Base-by-base conservation (phyloP, 1,140 invertebrate species). In the Macrotrachela quadricornifera region DNA sequence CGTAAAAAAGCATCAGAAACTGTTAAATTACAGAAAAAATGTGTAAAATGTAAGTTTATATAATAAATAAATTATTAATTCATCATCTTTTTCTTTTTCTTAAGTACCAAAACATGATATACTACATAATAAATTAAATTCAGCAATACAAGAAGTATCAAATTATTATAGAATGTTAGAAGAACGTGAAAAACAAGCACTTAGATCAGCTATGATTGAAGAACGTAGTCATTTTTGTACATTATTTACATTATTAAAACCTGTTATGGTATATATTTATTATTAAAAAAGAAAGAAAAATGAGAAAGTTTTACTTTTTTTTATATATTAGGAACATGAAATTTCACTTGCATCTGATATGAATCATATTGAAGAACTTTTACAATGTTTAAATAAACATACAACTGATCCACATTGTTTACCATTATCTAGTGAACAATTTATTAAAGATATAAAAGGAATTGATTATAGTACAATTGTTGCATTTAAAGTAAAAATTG, bases 1-100 rank as follows among this genome's bases (percentile, higher is more conserved):
- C 88, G 88, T 67, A 87, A 88, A 68, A 77, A 80, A 53, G 83
- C 83, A 36, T 82, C 82, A 16, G 84, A 87, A 63, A 85, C 83
- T n/a, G 65, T 86, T 48, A 74, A 83, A 45, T 70, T 88, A 48
- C 83, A 87, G 65, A 87, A 87, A 68, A 82, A 82, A 65, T 80
- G 63, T n/a, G 64, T 63, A 49, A 70, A 70, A 63, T 64, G 59
- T 59, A 17, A 51, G 18, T 15, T 14, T 48, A 15, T n/a, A 3
- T 6, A n/a, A n/a, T n/a, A n/a, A n/a, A n/a, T n/a, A 14, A 15
- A 4, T 48, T 2, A 14, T 9, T 6, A 14, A 15, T 30, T 4
- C 21, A 30, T 4, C 8, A 14, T 21, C 62, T 61, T 57, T 50
- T 50, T 51, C 54, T 55, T 49, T 36, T 51, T 0, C 40, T 10